A percentile compares a stretch with the other conserved stretches of the same genome.
phyloP scores from a whole-genome alignment of 2,888 invertebrate species.

The Acronicta psi region DNA sequence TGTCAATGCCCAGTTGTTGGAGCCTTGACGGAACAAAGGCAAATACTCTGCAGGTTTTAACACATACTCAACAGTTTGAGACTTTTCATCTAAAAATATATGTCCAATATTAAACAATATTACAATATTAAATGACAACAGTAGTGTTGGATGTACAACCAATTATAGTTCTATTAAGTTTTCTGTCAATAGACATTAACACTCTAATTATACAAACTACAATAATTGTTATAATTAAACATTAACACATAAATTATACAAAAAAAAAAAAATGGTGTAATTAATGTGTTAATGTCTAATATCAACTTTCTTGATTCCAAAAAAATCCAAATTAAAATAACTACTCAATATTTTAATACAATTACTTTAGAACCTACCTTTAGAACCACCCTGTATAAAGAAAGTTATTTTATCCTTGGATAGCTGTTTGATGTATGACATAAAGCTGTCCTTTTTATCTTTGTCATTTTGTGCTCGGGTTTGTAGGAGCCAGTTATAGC shows the following conservation, averaged over 20 bases:
- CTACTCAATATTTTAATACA: too few species aligned
- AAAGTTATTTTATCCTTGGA: slow-evolving; percentile 86
- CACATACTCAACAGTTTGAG: slow-evolving; percentile 81
- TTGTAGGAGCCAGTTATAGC: slow-evolving; percentile 91
- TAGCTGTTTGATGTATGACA: slow-evolving; percentile 85
- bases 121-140: neutral
- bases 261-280: too few species aligned
- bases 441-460: slow-evolving; percentile 83
- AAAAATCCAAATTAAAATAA: neutral
- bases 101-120: too few species aligned
- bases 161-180: too few species aligned
- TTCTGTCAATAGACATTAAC: too few species aligned
- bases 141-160: too few species aligned
- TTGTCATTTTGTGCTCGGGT: slow-evolving; percentile 77
- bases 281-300: too few species aligned
- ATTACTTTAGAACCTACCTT: slow-evolving; percentile 74
- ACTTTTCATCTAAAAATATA: slow-evolving; percentile 80
- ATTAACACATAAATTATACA: too few species aligned
- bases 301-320: too few species aligned
- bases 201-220: too few species aligned
- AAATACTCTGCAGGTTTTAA: slow-evolving; percentile 82
- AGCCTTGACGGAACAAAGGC: slow-evolving; percentile 79
- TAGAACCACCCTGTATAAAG: slow-evolving; percentile 82
- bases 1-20: slow-evolving; percentile 82
- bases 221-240: too few species aligned